Percentiles rank a stretch among this genome's conserved stretches.
Evolutionary conservation across 2,797 vertebrate species (phyloP).

Genomic region (Muraenolepis orangiensis): DNA sequence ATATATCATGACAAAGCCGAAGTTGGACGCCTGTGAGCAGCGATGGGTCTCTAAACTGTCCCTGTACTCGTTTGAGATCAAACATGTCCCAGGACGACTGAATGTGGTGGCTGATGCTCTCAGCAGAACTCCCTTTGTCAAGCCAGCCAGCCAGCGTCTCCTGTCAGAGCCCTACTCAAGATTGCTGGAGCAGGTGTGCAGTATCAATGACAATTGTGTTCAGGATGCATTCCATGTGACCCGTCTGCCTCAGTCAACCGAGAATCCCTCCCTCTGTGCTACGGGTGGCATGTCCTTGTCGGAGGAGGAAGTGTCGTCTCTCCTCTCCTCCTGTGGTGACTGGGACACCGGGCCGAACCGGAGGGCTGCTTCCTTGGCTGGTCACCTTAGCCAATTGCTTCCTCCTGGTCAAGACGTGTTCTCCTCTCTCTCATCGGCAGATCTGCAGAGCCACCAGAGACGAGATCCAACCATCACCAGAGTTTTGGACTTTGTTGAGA

Average conservation of each 20-base stretch:
- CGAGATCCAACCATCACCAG: no score
- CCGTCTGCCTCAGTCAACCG: constrained; percentile 14
- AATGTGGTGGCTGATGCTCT: constrained; percentile 24
- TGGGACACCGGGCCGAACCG: no score
- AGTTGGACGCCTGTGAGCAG: constrained; percentile 21
- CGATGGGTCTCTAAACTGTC: constrained; percentile 28
- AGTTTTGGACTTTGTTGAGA: no score
- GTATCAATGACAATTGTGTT: constrained; percentile 7
- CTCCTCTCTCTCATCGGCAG: no score
- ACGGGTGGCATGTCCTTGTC: neutral
- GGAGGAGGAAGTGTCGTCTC: neutral
- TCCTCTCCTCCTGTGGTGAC: neutral
- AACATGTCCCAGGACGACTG: constrained; percentile 9
- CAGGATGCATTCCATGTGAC: constrained; percentile 14
- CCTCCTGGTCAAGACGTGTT: no score
- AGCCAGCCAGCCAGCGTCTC: neutral
- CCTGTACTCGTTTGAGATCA: constrained; percentile 18
- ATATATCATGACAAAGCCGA: constrained; percentile 26
- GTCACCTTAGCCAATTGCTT: no score
- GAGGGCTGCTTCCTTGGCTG: no score
- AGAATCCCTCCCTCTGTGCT: neutral
- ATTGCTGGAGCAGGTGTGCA: neutral
- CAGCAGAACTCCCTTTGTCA: constrained; percentile 18
- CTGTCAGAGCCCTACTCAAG: constrained; percentile 15
- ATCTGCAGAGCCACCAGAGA: no score